Evolutionary conservation across 2,113 vertebrate genomes (phyloP), one percentile per base, ranked within the genome.

Genomic region (Zosterops pallidus): DNA sequence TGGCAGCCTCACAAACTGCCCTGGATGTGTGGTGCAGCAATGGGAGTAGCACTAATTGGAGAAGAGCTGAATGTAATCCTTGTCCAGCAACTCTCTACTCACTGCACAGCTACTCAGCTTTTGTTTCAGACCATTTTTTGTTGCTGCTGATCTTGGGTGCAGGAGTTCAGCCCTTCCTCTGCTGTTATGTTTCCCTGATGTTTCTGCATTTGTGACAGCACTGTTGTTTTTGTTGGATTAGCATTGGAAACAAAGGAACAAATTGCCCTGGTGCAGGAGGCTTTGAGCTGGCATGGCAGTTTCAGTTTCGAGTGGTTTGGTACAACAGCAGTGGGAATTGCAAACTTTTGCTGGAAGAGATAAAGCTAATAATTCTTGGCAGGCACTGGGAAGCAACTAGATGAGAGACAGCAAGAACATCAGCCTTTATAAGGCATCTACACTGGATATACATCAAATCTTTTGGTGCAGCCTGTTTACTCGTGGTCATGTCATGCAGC

Each of bases 361-460:
- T 69, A 83, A 81, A 96, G 68, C 79, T 91, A 80, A 60, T 90
- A 76, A 71, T 78, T 95, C 44, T 60, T 93, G 86, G 63, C 83
- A 96, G 83, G 77, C 67, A 57, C 29, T 49, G 63, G 42, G 70
- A 89, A 91, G 53, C 41, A 80, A 7, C 74, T 65, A 35, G 25
- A 64, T 56, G 76, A 88, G 72, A 81, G 50, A 64, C 4, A 9
- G 39, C 59, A 37, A 44, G 80, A 90, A n/a, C 71, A 81, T 44
- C 37, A 59, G 85, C n/a, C 28, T 53, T 81, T 71, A 5, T 44
- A 41, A 77, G 94, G 50, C 59, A 65, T 84, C 81, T 84, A 13
- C 59, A 44, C 35, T 37, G 64, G 59, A 74, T 50, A 42, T 83
- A 63, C n/a, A 56, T 93, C 52, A 77, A 14, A 85, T 94, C 59